Evolutionary conservation across 2,797 vertebrate genomes (phyloP).

Genomic region (Anas capensis): DNA sequence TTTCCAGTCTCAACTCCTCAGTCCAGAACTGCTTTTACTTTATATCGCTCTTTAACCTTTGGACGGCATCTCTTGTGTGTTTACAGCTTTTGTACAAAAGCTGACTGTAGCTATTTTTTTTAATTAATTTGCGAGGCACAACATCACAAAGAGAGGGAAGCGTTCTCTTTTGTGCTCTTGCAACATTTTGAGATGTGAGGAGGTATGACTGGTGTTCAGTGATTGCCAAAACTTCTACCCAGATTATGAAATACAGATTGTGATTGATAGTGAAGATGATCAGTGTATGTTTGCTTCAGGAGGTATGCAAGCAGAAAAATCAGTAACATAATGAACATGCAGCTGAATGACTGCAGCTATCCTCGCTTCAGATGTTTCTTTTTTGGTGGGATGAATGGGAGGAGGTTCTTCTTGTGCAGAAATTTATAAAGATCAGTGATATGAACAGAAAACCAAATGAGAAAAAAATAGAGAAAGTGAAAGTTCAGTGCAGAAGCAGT

Average conservation of each 20-base stretch:
- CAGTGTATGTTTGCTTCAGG: background rate
- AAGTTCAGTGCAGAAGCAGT: background rate
- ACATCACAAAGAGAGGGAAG: background rate
- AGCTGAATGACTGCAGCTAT: background rate
- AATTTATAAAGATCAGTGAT: background rate
- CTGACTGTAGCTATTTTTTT: background rate
- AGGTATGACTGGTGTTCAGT: background rate
- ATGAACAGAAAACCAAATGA: background rate
- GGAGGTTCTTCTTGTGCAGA: background rate
- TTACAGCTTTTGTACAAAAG: constrained; percentile 12
- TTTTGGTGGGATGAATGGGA: background rate
- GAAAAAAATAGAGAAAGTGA: background rate
- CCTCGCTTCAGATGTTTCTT: background rate
- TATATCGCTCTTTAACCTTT: constrained; percentile 25
- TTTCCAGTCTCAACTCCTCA: background rate
- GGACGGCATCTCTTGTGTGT: background rate
- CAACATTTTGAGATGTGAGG: background rate
- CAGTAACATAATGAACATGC: background rate
- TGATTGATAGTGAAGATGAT: background rate
- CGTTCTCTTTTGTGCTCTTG: background rate
- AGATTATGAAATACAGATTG: background rate
- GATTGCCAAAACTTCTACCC: background rate
- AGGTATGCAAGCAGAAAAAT: background rate
- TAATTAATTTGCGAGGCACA: background rate
- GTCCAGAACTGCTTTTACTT: constrained; percentile 11